Evolutionary conservation across 1,140 invertebrate genomes (phyloP).

Genomic region (Gryllus bimaculatus): DNA sequence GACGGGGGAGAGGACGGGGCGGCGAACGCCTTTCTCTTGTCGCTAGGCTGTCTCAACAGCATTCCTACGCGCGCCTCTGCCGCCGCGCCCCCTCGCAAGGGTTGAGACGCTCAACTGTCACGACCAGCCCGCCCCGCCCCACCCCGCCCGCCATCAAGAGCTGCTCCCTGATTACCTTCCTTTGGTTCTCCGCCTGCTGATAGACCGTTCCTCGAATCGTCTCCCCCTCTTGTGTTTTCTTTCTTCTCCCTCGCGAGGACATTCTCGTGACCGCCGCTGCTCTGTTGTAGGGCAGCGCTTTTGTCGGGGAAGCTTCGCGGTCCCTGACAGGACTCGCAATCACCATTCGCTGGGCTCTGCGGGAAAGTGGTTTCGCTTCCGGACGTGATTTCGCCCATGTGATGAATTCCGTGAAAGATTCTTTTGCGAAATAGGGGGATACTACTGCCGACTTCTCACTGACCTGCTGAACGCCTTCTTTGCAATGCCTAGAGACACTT

Average conservation of each 20-base stretch:
- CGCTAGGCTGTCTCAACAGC: background rate
- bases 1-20: too few relatives aligned
- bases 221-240: background rate
- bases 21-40: background rate
- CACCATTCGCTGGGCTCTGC: too few relatives aligned
- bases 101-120: conserved; percentile 3
- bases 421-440: too few relatives aligned
- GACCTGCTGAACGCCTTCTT: too few relatives aligned
- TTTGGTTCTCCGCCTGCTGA: background rate
- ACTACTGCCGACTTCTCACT: too few relatives aligned
- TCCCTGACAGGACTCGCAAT: too few relatives aligned
- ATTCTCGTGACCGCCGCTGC: background rate
- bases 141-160: background rate
- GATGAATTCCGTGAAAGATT: too few relatives aligned
- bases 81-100: background rate
- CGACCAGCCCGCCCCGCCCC: background rate
- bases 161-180: background rate
- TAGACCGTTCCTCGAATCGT: background rate
- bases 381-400: too few relatives aligned
- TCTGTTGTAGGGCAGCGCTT: background rate
- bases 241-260: background rate
- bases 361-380: too few relatives aligned
- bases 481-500: too few relatives aligned
- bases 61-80: background rate
- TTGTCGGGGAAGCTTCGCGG: too few relatives aligned